These are phyloP conservation scores for Drymonia ruficornis DNA, from an alignment of 2,888 invertebrate species.

Conservation along the genomic window DNA sequence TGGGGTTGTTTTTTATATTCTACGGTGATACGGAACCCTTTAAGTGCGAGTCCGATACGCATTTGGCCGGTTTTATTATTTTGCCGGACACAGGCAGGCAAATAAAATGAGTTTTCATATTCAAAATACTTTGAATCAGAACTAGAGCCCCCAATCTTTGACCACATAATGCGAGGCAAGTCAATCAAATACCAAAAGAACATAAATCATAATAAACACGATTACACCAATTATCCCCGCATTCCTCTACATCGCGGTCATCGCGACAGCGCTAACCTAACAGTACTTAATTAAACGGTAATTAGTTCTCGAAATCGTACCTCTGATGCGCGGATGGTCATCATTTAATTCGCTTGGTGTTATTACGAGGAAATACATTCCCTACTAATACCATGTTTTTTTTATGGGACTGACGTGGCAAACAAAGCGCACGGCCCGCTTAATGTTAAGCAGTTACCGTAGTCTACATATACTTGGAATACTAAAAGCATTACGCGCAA, in stretches of 20 bases:
- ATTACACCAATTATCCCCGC: constrained; percentile 23
- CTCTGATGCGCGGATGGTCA: constrained; percentile 12
- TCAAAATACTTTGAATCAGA: neutral
- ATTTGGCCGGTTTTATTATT: no score
- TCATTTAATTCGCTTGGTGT: constrained; percentile 15
- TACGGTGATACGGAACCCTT: no score
- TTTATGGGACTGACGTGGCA: no score
- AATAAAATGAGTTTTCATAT: no score
- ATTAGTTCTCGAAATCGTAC: constrained; percentile 31
- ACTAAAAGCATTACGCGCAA: no score
- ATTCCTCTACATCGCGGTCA: constrained; percentile 19
- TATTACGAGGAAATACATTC: constrained; percentile 27
- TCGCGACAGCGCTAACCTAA: constrained; percentile 31
- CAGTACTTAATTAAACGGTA: constrained; percentile 38
- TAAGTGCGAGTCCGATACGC: no score
- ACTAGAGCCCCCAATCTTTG: neutral
- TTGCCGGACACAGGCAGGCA: no score
- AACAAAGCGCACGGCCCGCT: no score
- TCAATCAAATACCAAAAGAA: neutral
- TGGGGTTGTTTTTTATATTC: no score
- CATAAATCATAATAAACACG: constrained; percentile 10
- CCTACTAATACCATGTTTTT: no score
- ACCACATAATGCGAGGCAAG: neutral
- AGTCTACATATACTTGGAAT: no score
- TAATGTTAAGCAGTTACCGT: no score